Base-by-base conservation (phyloP, 2,797 vertebrate species). In the Phalloptychus januarius region DNA sequence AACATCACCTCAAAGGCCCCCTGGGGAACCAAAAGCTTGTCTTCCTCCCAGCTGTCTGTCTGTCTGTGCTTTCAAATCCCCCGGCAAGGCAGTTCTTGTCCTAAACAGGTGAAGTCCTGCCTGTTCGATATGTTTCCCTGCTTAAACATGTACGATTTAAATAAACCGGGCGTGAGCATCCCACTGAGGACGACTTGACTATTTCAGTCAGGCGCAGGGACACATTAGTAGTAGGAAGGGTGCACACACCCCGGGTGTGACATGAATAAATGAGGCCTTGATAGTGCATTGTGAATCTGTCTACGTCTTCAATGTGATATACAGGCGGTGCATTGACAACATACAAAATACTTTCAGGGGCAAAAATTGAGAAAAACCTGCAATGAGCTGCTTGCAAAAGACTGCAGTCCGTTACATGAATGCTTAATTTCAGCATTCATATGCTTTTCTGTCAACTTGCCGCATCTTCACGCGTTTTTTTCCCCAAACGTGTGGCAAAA, bases 11-110 rank as follows among this genome's bases (percentile, higher is more conserved):
- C 77, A 78, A 86, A 87, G 74, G 78, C 75, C 70, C 45, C 23
- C 31, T 61, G 79, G 70, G 76, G 28, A 82, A 23, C 40, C 40
- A 72, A 84, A 10, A 72, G 74, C 78, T 48, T 42, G 45, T 77
- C 78, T 81, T 73, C 63, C 40, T 44, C 40, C 40, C 40, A n/a
- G 67, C 38, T 71, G 8, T 58, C 73, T 72, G 78, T 81, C 73
- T 73, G 45, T 70, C 75, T 83, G 56, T 71, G 7, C 48, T 48
- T 80, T 79, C 82, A 83, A 88, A 90, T 91, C 85, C 85, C 85
- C 85, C 74, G 77, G 74, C 44, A 75, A 73, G 79, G 74, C 25
- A 71, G 67, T 52, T 70, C 25, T 44, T 15, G 23, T 28, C 40
- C n/a, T 44, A n/a, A n/a, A 70, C 5, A 38, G 36, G 5, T 67